Evolutionary conservation across 2,113 vertebrate genomes (phyloP).

Genomic region (Haliaeetus leucogaster): DNA sequence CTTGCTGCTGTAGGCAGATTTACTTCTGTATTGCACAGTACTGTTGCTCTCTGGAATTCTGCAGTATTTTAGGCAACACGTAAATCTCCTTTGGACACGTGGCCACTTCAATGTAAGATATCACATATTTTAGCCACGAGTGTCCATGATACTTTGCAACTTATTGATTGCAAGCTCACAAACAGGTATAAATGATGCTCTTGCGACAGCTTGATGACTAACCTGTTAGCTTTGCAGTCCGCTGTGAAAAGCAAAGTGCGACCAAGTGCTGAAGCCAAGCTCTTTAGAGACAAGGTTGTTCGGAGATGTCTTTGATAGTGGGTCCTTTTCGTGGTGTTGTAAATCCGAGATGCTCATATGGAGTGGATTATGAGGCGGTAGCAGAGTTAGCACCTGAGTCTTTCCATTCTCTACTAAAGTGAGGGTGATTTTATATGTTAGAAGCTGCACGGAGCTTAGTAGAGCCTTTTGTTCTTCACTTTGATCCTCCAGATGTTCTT

Average conservation of each 20-base stretch:
- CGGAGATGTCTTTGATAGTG: neutral
- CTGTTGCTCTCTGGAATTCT: neutral
- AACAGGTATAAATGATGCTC: neutral
- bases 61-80: neutral
- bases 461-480: neutral
- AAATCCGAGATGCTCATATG: neutral
- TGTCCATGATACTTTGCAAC: neutral
- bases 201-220: neutral
- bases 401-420: neutral
- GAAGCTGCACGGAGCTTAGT: neutral
- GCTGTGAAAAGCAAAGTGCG: neutral
- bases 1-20: neutral
- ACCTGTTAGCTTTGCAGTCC: neutral
- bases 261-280: neutral
- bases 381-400: neutral
- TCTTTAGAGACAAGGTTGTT: neutral
- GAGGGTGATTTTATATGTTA: neutral
- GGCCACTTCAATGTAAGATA: neutral
- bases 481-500: neutral
- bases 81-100: neutral
- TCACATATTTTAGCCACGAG: fast-evolving
- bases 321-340: neutral
- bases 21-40: neutral
- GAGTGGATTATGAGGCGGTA: neutral
- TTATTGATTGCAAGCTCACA: neutral